A percentile compares a stretch with the other conserved stretches of the same genome.
Evolutionary conservation across 2,113 vertebrate species (phyloP).

Genomic region (Nasalis larvatus): DNA sequence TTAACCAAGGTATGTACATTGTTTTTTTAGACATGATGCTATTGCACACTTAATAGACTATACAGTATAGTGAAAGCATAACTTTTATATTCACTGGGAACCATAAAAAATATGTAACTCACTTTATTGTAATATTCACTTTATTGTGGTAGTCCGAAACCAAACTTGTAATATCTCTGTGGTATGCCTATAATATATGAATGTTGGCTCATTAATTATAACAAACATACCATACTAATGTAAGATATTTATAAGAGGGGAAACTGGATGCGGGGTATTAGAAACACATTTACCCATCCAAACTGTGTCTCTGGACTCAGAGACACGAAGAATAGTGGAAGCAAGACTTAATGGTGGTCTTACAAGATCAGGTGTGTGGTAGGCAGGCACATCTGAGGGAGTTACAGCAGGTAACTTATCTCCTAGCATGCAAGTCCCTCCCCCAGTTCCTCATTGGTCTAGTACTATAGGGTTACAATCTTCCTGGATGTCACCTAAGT

Average conservation of each 20-base stretch:
- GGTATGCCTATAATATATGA: not conserved
- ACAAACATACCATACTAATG: not conserved
- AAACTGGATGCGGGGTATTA: not conserved
- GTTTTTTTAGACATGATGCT: not conserved
- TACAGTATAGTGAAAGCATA: not conserved
- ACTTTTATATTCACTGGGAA: not conserved
- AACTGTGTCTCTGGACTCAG: too few species aligned
- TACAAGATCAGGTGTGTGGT: too few species aligned
- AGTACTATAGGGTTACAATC: too few species aligned
- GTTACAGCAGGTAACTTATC: too few species aligned
- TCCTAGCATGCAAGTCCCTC: too few species aligned
- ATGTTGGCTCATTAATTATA: not conserved
- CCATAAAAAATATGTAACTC: not conserved
- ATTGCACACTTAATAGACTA: not conserved
- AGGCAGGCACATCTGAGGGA: too few species aligned
- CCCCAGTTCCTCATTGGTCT: too few species aligned
- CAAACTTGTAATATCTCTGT: not conserved
- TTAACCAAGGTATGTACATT: not conserved
- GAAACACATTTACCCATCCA: too few species aligned
- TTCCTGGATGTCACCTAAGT: too few species aligned
- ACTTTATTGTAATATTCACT: not conserved
- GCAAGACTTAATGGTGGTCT: too few species aligned
- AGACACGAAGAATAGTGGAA: too few species aligned
- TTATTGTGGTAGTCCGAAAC: not conserved
- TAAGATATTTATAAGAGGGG: not conserved